These are phyloP conservation scores for Lepeophtheirus salmonis DNA, from an alignment of 1,140 invertebrate species.

Conservation along the genomic window DNA sequence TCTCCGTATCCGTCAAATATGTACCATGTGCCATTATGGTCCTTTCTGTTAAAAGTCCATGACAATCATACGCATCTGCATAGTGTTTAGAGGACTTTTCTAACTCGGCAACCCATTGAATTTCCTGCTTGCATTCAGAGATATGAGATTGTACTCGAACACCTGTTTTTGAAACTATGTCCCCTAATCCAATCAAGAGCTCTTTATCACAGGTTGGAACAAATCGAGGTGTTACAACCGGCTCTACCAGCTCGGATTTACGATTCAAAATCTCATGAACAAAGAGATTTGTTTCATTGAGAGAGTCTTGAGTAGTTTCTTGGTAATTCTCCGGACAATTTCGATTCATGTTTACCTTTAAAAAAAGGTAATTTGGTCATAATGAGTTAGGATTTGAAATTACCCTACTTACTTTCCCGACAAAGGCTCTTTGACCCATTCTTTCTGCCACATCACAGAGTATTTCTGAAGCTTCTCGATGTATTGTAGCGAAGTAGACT, in stretches of 20 bases:
- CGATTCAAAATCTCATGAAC: background rate
- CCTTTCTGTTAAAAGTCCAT: constrained; percentile 27
- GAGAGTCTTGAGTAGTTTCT: constrained; percentile 36
- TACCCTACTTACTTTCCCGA: constrained; percentile 54
- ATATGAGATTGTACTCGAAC: constrained; percentile 62
- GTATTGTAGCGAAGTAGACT: constrained; percentile 64
- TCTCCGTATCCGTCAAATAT: constrained; percentile 47
- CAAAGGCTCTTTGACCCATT: constrained; percentile 56
- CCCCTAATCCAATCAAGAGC: constrained; percentile 43
- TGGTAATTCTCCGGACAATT: constrained; percentile 37
- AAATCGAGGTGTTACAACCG: constrained; percentile 70
- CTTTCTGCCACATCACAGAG: constrained; percentile 43
- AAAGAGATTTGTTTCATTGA: constrained; percentile 34
- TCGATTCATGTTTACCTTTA: constrained; percentile 57
- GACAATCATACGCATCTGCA: constrained; percentile 27
- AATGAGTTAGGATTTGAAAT: too few species aligned
- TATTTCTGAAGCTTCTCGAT: constrained; percentile 44
- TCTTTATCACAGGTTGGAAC: constrained; percentile 52
- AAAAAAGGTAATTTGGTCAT: too few species aligned
- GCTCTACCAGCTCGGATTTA: constrained; percentile 49
- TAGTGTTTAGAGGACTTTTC: constrained; percentile 42
- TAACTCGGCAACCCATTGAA: constrained; percentile 38
- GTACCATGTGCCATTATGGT: constrained; percentile 62
- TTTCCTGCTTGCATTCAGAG: constrained; percentile 54
- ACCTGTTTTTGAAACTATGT: constrained; percentile 45